phyloP scores from a whole-genome alignment of 2,797 vertebrate species.

The Xiphorhynchus erythropygius region DNA sequence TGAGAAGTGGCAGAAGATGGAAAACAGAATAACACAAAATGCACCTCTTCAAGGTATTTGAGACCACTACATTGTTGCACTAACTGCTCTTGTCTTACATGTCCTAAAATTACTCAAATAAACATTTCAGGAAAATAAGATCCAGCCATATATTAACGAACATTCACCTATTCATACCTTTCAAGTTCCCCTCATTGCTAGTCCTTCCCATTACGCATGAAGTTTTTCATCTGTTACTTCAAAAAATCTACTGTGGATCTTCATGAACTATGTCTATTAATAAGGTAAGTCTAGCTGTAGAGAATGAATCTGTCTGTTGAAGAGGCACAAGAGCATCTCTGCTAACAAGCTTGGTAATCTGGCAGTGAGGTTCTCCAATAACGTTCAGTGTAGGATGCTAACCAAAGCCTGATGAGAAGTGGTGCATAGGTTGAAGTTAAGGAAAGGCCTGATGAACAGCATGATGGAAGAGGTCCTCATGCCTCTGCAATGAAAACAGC shows the following conservation, averaged over 20 bases:
- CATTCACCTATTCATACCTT: not conserved
- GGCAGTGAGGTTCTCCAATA: not conserved
- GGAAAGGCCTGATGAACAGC: not conserved
- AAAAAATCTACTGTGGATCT: not conserved
- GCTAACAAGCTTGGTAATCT: not conserved
- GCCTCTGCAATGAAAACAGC: not conserved
- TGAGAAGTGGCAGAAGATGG: not conserved
- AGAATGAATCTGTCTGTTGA: not conserved
- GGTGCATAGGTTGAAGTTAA: not conserved
- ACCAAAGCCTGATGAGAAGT: not conserved
- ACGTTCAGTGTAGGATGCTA: rapidly evolving
- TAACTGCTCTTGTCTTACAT: not conserved
- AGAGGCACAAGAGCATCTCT: not conserved
- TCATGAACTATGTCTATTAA: not conserved
- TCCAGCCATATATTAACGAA: not conserved
- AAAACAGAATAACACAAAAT: not conserved
- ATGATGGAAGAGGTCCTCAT: not conserved
- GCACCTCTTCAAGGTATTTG: not conserved
- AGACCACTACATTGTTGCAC: not conserved
- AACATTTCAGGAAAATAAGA: not conserved
- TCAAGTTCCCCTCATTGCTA: not conserved
- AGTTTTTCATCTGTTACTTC: not conserved
- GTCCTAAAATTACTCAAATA: not conserved
- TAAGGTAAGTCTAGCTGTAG: not conserved
- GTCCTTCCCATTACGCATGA: not conserved